Percentiles rank a stretch among this genome's conserved stretches.
Evolutionary conservation across 2,888 invertebrate species (phyloP).

Genomic region (Sycophila texana): DNA sequence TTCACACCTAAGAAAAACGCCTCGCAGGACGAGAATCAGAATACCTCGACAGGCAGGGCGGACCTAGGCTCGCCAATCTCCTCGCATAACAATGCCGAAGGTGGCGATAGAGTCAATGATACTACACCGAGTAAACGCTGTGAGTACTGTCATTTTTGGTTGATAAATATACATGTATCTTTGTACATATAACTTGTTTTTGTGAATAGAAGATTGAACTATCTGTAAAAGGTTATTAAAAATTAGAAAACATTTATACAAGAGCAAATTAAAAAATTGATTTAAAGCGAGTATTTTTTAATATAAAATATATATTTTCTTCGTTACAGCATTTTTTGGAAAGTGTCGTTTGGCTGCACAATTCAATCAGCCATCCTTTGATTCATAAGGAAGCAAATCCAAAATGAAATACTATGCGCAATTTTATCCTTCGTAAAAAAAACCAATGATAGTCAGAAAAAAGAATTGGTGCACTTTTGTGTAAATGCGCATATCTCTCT

Average conservation of each 20-base stretch:
- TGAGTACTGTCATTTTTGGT: slow-evolving; percentile 57
- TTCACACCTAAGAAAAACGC: slow-evolving; percentile 67
- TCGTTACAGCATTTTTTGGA: slow-evolving; percentile 68
- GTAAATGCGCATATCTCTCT: slow-evolving; percentile 56
- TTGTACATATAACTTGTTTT: no score
- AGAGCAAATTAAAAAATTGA: not conserved
- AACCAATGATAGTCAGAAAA: slow-evolving; percentile 27
- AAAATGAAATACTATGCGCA: not conserved
- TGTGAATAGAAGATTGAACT: not conserved
- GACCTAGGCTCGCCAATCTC: slow-evolving; percentile 38
- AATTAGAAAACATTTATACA: no score
- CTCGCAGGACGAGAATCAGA: slow-evolving; percentile 32
- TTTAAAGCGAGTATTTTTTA: slow-evolving; percentile 3
- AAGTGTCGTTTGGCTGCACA: slow-evolving; percentile 76
- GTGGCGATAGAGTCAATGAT: slow-evolving; percentile 62
- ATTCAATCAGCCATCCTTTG: slow-evolving; percentile 71
- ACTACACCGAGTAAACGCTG: slow-evolving; percentile 68
- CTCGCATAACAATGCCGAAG: slow-evolving; percentile 54
- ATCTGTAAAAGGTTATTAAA: not conserved
- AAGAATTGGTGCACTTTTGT: slow-evolving; percentile 36
- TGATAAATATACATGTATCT: not conserved
- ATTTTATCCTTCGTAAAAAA: slow-evolving; percentile 19
- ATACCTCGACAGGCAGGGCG: slow-evolving; percentile 20
- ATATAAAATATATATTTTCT: slow-evolving; percentile 12
- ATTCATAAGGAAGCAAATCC: slow-evolving; percentile 59